Evolutionary conservation across 2,797 vertebrate genomes (phyloP).

Genomic region (Brachymystax lenok): DNA sequence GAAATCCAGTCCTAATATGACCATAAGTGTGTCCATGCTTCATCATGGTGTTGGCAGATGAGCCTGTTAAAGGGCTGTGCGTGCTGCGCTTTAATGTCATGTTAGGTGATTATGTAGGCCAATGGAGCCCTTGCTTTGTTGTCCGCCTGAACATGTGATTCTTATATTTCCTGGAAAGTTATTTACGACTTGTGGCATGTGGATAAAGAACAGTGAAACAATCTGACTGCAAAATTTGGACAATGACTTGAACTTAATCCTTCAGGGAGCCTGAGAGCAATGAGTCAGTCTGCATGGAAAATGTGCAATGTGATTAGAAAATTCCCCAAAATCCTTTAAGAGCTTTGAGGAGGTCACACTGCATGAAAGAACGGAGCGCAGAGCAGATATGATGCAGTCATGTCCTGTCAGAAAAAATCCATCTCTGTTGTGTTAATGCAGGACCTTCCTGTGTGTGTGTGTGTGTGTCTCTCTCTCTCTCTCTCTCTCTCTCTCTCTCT

Average conservation of each 20-base stretch:
- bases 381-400: constrained; percentile 52
- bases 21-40: constrained; percentile 64
- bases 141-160: constrained; percentile 70
- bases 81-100: constrained; percentile 62
- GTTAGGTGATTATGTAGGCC: constrained; percentile 65
- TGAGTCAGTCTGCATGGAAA: constrained; percentile 77
- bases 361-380: constrained; percentile 50
- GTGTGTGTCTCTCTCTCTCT: background rate
- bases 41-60: constrained; percentile 70
- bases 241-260: constrained; percentile 67
- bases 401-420: constrained; percentile 47
- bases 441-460: background rate
- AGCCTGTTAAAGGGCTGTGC: constrained; percentile 60
- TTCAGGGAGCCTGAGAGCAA: constrained; percentile 63
- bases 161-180: constrained; percentile 67
- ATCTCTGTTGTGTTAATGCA: constrained; percentile 31
- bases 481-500: no score
- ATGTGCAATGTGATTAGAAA: constrained; percentile 70
- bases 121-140: constrained; percentile 65
- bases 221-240: constrained; percentile 61
- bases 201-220: constrained; percentile 56
- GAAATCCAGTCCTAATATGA: constrained; percentile 39
- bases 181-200: constrained; percentile 73
- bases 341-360: constrained; percentile 68
- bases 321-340: constrained; percentile 61